Percentiles rank a stretch among this genome's conserved stretches.
phyloP scores from a whole-genome alignment of 2,113 vertebrate species.

The Corythaeola cristata region DNA sequence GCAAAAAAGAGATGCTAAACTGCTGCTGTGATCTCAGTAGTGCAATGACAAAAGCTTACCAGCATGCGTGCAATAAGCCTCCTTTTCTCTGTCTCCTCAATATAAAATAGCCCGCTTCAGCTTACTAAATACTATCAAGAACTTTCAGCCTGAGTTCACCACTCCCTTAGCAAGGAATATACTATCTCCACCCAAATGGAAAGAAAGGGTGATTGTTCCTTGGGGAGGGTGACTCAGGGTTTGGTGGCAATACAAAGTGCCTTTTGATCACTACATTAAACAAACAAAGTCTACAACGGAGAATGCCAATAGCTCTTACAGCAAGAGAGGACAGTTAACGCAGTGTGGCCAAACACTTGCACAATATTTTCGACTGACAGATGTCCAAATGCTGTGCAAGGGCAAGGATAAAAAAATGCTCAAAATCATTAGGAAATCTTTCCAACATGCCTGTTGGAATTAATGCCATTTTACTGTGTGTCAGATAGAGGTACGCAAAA shows the following conservation, averaged over 20 bases:
- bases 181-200: slow-evolving; percentile 53
- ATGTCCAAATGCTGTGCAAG: neutral
- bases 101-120: neutral
- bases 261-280: slow-evolving; percentile 44
- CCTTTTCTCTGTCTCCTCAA: neutral
- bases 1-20: neutral
- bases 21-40: neutral
- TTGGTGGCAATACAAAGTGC: slow-evolving; percentile 33
- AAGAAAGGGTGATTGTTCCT: slow-evolving; percentile 36
- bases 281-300: neutral
- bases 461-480: neutral
- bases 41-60: neutral
- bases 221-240: slow-evolving; percentile 51
- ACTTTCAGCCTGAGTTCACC: neutral
- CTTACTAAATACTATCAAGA: neutral
- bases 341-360: slow-evolving; percentile 10
- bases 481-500: neutral
- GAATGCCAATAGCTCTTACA: neutral
- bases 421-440: neutral
- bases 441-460: neutral
- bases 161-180: neutral
- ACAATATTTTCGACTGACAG: neutral
- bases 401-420: neutral
- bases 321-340: neutral
- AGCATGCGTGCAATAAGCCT: neutral